Evolutionary conservation across 2,113 vertebrate genomes (phyloP).

Genomic region (Hymenochirus boettgeri): DNA sequence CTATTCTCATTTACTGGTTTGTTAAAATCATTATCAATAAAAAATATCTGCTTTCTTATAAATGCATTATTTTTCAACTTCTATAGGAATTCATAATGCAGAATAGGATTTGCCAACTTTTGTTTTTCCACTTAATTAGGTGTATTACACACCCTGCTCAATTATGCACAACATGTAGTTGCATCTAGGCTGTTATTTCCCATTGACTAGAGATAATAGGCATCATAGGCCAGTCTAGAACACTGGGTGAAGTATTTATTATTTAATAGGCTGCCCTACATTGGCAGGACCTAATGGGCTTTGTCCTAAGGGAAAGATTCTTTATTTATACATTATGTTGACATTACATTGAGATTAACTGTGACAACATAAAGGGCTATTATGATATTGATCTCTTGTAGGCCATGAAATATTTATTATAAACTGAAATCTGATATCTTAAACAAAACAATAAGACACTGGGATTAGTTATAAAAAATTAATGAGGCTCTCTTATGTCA

Average conservation of each 20-base stretch:
- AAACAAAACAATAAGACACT: slow-evolving; percentile 34
- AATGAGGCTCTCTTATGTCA: slow-evolving; percentile 32
- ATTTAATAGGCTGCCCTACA: slow-evolving; percentile 2
- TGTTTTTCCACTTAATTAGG: neutral
- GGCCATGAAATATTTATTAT: slow-evolving; percentile 31
- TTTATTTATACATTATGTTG: slow-evolving; percentile 29
- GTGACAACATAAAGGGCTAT: slow-evolving; percentile 12
- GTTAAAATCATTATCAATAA: neutral
- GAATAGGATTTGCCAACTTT: neutral
- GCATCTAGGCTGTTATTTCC: slow-evolving; percentile 3
- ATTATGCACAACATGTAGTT: neutral
- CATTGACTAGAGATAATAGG: neutral
- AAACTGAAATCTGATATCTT: slow-evolving; percentile 34
- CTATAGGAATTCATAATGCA: neutral
- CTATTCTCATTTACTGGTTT: too few species aligned
- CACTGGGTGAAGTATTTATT: slow-evolving; percentile 13
- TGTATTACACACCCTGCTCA: neutral
- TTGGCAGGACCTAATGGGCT: neutral
- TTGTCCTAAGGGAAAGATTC: slow-evolving; percentile 4
- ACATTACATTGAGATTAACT: slow-evolving; percentile 12
- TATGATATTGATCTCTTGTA: slow-evolving; percentile 35
- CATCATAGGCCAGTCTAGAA: neutral
- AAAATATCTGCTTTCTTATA: neutral
- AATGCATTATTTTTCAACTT: neutral
- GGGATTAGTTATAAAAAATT: slow-evolving; percentile 27